Evolutionary conservation across 2,113 vertebrate genomes (phyloP).

Genomic region (Corythaixoides concolor): DNA sequence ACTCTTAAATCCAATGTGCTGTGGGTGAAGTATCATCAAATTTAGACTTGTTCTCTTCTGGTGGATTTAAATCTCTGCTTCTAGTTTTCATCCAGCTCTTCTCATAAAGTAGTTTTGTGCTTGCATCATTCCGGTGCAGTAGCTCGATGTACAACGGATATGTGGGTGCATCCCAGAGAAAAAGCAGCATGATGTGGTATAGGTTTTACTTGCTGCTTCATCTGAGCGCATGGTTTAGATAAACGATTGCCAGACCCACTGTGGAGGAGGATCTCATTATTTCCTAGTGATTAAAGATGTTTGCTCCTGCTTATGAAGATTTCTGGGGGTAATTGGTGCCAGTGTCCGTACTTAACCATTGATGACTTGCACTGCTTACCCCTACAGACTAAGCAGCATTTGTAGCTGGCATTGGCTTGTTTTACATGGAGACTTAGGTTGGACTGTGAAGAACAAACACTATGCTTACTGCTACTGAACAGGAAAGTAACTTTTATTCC

Average conservation of each 20-base stretch:
- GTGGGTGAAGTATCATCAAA: not conserved
- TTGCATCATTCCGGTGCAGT: not conserved
- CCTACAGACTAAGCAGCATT: not conserved
- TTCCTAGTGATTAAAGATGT: conserved; percentile 7
- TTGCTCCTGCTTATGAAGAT: not conserved
- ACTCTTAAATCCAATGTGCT: not conserved
- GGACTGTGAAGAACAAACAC: not conserved
- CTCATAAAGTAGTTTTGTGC: not conserved
- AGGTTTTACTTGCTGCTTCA: not conserved
- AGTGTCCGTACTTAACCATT: not conserved
- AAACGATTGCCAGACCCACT: not conserved
- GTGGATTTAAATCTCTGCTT: not conserved
- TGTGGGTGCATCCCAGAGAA: not conserved
- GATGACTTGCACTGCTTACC: not conserved
- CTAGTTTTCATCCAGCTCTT: not conserved
- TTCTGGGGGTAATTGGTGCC: not conserved
- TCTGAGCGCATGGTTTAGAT: not conserved
- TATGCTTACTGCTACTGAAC: not conserved
- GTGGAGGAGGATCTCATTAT: not conserved
- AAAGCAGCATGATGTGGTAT: not conserved
- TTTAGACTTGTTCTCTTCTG: not conserved
- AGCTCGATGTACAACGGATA: not conserved
- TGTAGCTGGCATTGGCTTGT: rapidly evolving
- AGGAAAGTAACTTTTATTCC: not conserved
- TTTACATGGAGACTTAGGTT: not conserved